Evolutionary conservation across 2,888 invertebrate genomes (phyloP), one percentile per base, ranked within the genome.

Genomic region (Amiota communis): DNA sequence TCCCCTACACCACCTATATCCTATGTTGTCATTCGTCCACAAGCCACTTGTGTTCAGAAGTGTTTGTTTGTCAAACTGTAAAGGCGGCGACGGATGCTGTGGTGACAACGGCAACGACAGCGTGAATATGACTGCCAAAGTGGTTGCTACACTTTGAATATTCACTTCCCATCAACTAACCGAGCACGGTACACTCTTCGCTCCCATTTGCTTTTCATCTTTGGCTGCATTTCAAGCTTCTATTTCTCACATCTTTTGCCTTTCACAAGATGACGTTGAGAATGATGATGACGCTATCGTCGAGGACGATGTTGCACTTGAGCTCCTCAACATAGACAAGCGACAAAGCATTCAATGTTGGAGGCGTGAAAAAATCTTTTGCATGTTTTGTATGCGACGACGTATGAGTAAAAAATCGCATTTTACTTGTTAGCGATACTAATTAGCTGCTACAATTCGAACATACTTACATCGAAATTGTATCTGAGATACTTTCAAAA

Each of bases 221-320:
- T 53, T 68, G 13, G 36, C 23, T 68, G 23, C 67, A 36, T 68
- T 36, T 68, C 13, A 63, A 36, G 63, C 63, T 23, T n/a, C 23
- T 36, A 36, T 6, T 36, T 36, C 4, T 36, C 10, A 11, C 17
- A 15, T 59, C 20, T 59, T 59, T 11, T 15, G 59, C 59, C 20
- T 17, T 59, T 59, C 15, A 11, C 20, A 53, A 53, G 15, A 53
- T 2, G 53, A 53, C 53, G 53, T 11, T 11, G 53, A 57, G 57
- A 10, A 59, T 12, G 17, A 11, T 17, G 48, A 13, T n/a, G 48
- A 23, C 9, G 63, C 11, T 36, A n/a, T n/a, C 15, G 48, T 2
- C 17, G 17, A 48, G 4, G 17, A 68, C 23, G 67, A 53, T 53
- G 67, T n/a, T 68, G 53, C 67, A 68, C 67, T 68, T 48, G 51